Percentiles rank a stretch among this genome's conserved stretches.
phyloP scores from a whole-genome alignment of 2,888 invertebrate species.

The Drosophila kanekoi region DNA sequence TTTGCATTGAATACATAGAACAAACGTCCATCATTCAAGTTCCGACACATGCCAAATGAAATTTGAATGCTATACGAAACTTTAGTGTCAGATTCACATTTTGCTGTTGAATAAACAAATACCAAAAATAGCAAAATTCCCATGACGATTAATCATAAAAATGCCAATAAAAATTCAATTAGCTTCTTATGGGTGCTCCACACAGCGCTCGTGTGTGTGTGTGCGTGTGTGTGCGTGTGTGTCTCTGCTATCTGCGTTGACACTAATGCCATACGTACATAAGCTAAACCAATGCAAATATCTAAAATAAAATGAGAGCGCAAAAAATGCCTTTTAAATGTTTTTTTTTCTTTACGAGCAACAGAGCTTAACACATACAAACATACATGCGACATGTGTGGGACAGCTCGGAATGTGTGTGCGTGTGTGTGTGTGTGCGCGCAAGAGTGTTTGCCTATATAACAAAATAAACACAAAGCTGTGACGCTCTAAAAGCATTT shows the following conservation, averaged over 20 bases:
- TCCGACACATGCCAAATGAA: constrained; percentile 54
- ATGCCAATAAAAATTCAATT: constrained; percentile 75
- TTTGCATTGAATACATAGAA: constrained; percentile 25
- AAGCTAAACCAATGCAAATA: constrained; percentile 56
- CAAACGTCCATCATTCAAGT: constrained; percentile 60
- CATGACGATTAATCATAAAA: constrained; percentile 78
- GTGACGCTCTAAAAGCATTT: constrained; percentile 68
- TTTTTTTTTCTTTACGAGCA: constrained; percentile 60
- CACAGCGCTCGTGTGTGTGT: not conserved
- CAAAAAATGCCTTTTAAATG: constrained; percentile 59
- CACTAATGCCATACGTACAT: constrained; percentile 48
- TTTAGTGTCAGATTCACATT: constrained; percentile 51
- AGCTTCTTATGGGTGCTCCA: constrained; percentile 45
- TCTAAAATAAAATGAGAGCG: constrained; percentile 14
- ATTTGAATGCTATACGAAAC: constrained; percentile 37
- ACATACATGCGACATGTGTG: constrained; percentile 53
- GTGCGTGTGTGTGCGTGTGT: not conserved
- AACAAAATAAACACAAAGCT: constrained; percentile 70
- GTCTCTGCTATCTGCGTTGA: constrained; percentile 18
- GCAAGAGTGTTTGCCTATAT: constrained; percentile 32
- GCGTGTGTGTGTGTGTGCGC: constrained; percentile 12
- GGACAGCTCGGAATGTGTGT: constrained; percentile 28
- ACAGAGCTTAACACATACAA: constrained; percentile 34
- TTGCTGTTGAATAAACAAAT: constrained; percentile 55
- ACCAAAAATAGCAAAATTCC: constrained; percentile 52